Conservation (phyloP, 2,888 invertebrate genomes). For the Hirtodrosophila confusa region DNA sequence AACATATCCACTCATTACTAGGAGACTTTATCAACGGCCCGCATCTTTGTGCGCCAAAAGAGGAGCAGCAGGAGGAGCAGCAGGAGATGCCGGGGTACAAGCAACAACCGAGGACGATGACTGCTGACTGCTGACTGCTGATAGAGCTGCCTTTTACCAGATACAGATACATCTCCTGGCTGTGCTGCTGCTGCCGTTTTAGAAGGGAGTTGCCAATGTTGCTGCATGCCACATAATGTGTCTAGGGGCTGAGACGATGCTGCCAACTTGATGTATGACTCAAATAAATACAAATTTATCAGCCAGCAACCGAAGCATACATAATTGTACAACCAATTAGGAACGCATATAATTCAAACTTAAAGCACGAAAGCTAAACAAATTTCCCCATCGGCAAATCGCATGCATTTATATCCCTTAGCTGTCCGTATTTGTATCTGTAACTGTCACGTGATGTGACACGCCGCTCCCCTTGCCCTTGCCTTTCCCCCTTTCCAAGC, state of each 20-base stretch:
- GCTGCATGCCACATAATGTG: slow-evolving; percentile 9
- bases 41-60: slow-evolving; percentile 41
- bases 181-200: background rate
- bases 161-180: background rate
- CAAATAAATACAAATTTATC: slow-evolving; percentile 81
- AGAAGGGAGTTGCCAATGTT: background rate
- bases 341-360: slow-evolving; percentile 60
- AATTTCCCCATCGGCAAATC: slow-evolving; percentile 23
- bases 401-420: slow-evolving; percentile 39
- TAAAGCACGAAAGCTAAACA: slow-evolving; percentile 42
- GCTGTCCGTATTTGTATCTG: slow-evolving; percentile 4
- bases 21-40: slow-evolving; percentile 55
- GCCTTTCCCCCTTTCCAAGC: background rate
- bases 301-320: slow-evolving; percentile 72
- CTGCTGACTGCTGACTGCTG: slow-evolving; percentile 10
- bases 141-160: slow-evolving; percentile 7
- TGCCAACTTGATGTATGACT: slow-evolving; percentile 73
- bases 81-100: background rate
- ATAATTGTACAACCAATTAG: slow-evolving; percentile 76
- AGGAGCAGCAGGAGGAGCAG: slow-evolving; percentile 1
- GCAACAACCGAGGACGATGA: slow-evolving; percentile 12
- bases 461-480: no score
- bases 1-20: slow-evolving; percentile 69
- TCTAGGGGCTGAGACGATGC: slow-evolving; percentile 25
- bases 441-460: background rate